Conservation (phyloP, 37 sponge, comb jelly and placozoan genomes). For the Spongilla lacustris region DNA sequence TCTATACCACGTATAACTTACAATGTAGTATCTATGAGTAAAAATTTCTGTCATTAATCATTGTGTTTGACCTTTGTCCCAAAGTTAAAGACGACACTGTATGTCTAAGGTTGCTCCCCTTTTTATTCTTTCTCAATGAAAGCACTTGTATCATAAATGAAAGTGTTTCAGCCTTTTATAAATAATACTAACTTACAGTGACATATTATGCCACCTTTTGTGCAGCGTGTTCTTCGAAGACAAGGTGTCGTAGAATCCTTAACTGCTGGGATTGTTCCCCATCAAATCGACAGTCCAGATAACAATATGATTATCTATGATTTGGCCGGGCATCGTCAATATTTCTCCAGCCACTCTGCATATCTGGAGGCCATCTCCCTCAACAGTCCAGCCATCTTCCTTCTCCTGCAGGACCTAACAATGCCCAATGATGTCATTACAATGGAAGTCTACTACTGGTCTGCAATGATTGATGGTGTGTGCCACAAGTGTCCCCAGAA, state of each 20-base stretch:
- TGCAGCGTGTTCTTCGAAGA: too few species aligned
- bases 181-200: too few species aligned
- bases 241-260: neutral
- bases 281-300: neutral
- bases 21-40: too few species aligned
- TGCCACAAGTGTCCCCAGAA: neutral
- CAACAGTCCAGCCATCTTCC: neutral
- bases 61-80: too few species aligned
- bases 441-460: neutral
- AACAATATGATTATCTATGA: conserved; percentile 3
- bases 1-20: too few species aligned
- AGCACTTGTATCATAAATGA: too few species aligned
- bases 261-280: conserved; percentile 20
- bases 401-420: neutral
- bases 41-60: too few species aligned
- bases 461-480: neutral
- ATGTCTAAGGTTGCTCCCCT: too few species aligned
- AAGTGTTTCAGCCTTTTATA: too few species aligned
- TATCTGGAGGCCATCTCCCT: conserved; percentile 11
- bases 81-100: too few species aligned
- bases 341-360: conserved; percentile 1
- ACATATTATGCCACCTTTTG: too few species aligned
- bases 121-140: too few species aligned
- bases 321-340: conserved; percentile 25
- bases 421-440: neutral